phyloP scores from a whole-genome alignment of 2,113 vertebrate genomes.

The Pachypanchax playfairii region DNA sequence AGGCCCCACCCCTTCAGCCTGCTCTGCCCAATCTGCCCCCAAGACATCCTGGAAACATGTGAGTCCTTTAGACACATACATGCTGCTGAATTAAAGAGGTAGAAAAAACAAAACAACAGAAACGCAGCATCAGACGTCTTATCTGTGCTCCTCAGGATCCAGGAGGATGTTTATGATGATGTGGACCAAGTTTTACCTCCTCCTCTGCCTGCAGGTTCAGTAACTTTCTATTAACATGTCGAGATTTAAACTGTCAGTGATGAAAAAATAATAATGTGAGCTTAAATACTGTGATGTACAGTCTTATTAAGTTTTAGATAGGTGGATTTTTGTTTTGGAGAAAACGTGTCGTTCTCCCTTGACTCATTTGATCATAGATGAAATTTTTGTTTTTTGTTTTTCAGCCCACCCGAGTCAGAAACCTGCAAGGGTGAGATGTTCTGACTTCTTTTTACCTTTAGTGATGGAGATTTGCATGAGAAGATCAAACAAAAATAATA shows the following conservation, averaged over 20 bases:
- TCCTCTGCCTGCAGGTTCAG: constrained; percentile 65
- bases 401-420: constrained; percentile 70
- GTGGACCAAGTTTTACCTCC: constrained; percentile 61
- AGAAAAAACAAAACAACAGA: neutral
- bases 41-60: constrained; percentile 77
- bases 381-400: constrained; percentile 21
- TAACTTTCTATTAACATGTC: neutral
- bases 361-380: neutral
- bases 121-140: neutral
- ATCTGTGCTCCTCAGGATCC: constrained; percentile 48
- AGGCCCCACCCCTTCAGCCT: constrained; percentile 49
- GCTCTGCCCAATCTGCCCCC: constrained; percentile 84
- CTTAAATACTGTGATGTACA: no score
- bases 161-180: constrained; percentile 84
- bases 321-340: neutral
- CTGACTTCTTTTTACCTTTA: neutral
- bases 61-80: constrained; percentile 22
- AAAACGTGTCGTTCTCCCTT: no score
- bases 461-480: neutral
- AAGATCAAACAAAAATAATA: neutral
- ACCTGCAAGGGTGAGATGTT: constrained; percentile 66
- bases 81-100: neutral
- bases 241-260: neutral
- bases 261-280: no score
- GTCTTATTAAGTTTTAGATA: neutral